phyloP scores from a whole-genome alignment of 2,888 invertebrate species.

The Pasiphila rectangulata region DNA sequence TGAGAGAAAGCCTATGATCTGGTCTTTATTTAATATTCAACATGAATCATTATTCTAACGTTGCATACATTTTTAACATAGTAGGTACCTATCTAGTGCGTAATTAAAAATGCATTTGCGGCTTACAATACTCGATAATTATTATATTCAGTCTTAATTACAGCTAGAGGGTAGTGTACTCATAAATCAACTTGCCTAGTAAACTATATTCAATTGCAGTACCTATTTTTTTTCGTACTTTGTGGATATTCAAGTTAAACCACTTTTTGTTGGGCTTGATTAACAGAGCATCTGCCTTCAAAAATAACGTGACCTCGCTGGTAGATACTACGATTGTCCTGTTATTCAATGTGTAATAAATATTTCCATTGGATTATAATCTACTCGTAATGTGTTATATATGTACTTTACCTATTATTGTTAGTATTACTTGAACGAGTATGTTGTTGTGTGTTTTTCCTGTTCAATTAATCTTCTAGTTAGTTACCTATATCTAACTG shows the following conservation, averaged over 20 bases:
- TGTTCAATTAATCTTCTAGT: too few species aligned
- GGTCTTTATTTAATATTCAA: conserved; percentile 8
- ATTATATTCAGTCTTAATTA: too few species aligned
- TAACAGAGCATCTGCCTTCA: conserved; percentile 2
- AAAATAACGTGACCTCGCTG: conserved; percentile 5
- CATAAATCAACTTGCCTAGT: too few species aligned
- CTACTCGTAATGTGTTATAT: background rate
- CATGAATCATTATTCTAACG: conserved; percentile 1
- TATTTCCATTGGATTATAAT: conserved; percentile 1
- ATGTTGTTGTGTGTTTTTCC: conserved; percentile 6
- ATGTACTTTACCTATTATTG: conserved; percentile 7
- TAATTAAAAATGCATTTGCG: too few species aligned
- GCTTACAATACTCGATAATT: too few species aligned
- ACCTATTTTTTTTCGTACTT: background rate
- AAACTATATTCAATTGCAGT: too few species aligned
- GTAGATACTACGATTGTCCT: conserved; percentile 5
- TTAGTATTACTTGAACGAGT: conserved; percentile 2
- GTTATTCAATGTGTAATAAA: conserved; percentile 6
- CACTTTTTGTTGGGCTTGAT: conserved; percentile 5
- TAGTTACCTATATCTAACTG: too few species aligned
- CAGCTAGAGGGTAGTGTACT: too few species aligned
- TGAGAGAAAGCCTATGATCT: conserved; percentile 13
- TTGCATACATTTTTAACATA: background rate
- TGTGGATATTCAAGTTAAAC: conserved; percentile 15
- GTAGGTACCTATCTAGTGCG: too few species aligned